Evolutionary conservation across 2,888 invertebrate genomes (phyloP).

Genomic region (Autographa gamma): DNA sequence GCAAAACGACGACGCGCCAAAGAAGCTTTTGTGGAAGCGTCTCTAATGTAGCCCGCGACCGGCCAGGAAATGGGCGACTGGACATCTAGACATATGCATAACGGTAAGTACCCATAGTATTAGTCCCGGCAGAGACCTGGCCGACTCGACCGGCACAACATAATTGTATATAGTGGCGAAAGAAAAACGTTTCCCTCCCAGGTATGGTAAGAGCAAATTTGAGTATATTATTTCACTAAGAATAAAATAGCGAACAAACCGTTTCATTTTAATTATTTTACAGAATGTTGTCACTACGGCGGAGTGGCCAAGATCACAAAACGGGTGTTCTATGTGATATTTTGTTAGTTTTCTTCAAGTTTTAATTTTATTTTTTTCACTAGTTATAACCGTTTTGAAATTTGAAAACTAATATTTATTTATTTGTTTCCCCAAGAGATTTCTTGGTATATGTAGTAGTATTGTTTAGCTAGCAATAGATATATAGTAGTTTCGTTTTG

Average conservation of each 20-base stretch:
- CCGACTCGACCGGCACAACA: too few relatives aligned
- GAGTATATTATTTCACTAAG: not conserved
- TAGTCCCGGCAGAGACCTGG: too few relatives aligned
- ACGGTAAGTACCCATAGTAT: constrained; percentile 18
- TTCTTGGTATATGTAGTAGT: not conserved
- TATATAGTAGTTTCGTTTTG: not conserved
- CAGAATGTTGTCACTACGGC: constrained; percentile 64
- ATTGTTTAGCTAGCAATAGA: not conserved
- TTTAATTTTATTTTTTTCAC: constrained; percentile 19
- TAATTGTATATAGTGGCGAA: constrained; percentile 11
- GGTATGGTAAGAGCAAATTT: not conserved
- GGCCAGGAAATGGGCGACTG: constrained; percentile 9
- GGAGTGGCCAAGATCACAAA: constrained; percentile 66
- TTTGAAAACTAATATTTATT: too few relatives aligned
- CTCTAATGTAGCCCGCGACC: constrained; percentile 8
- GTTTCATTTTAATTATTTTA: constrained; percentile 44
- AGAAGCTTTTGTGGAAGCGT: constrained; percentile 39
- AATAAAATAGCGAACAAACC: not conserved
- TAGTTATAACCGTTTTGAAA: not conserved
- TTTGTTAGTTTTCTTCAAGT: constrained; percentile 52
- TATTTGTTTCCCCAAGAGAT: too few relatives aligned
- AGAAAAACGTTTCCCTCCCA: not conserved
- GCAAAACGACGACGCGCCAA: constrained; percentile 35
- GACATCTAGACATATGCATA: constrained; percentile 18
- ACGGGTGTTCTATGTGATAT: constrained; percentile 63